Base-by-base conservation (phyloP, 2,888 invertebrate species). In the Leptopilina syphax region DNA sequence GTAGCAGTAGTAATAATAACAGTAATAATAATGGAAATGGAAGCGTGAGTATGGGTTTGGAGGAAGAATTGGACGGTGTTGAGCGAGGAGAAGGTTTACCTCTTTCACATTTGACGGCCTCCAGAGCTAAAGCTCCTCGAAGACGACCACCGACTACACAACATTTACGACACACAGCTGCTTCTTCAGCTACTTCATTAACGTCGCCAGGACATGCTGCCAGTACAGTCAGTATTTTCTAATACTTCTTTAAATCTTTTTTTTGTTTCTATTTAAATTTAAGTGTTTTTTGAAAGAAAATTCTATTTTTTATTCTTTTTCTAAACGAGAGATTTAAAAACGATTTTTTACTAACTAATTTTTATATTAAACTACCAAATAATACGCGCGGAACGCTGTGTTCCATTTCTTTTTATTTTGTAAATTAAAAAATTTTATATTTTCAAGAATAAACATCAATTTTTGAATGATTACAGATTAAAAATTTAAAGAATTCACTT, bases 111-210 rank as follows among this genome's bases (percentile, higher is more conserved):
- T 90, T 93, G 50, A 93, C 93, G 65, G 93, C 93, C 27, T 92
- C 92, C 24, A 90, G 95, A 85, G 95, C 94, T 13, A 95, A 94
- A 92, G 95, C 95, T 82, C 95, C 96, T 57, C 92, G 95, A 81
- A 92, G 95, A 86, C 93, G 95, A 87, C 94, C 94, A n/a, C 95
- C 96, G 3, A 94, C 95, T 50, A 93, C 93, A 34, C 91, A 91
- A 79, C 90, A 89, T 83, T 83, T 90, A 70, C 88, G 90, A 76
- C 87, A 88, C 77, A 87, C 88, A 18, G 85, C 86, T 50, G 80
- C 77, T 34, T 84, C 82, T 54, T 80, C 81, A 12, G 80, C 85
- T 77, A 81, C 83, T 68, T 78, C 63, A 9, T 63, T 63, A 18
- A 24, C 77, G 27, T 80, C 84, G 44, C 81, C 84, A 34, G 77